Percentiles rank a stretch among this genome's conserved stretches.
These are phyloP conservation scores for Trachelus tabidus DNA, from an alignment of 2,888 invertebrate genomes.

Conservation along the genomic window DNA sequence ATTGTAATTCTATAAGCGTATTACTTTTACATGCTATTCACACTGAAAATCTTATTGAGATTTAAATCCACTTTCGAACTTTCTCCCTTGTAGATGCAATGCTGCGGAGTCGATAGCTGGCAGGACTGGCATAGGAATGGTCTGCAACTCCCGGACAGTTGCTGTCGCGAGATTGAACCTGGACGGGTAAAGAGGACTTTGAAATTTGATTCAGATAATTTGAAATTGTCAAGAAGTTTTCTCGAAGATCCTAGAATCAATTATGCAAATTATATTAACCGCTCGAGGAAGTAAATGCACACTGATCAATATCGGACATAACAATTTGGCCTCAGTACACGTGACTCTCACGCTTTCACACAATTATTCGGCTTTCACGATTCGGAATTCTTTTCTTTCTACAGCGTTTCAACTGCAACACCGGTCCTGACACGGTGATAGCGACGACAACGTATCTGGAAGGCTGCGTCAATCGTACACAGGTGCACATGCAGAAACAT, in stretches of 20 bases:
- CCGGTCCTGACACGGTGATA: conserved; percentile 59
- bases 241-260: background rate
- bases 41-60: conserved; percentile 20
- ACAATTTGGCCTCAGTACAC: background rate
- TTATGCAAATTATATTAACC: background rate
- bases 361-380: conserved; percentile 39
- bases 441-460: conserved; percentile 75
- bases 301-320: background rate
- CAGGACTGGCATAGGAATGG: conserved; percentile 78
- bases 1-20: background rate
- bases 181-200: conserved; percentile 46
- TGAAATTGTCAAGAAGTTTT: background rate
- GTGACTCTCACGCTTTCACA: conserved; percentile 47
- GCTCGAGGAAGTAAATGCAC: background rate
- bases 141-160: conserved; percentile 76
- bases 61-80: conserved; percentile 12
- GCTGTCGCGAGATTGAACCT: conserved; percentile 74
- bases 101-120: conserved; percentile 84
- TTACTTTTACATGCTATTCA: background rate
- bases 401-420: conserved; percentile 63
- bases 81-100: conserved; percentile 73
- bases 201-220: background rate
- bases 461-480: conserved; percentile 81
- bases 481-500: conserved; percentile 79
- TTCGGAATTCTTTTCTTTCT: conserved; percentile 35